A percentile compares a stretch with the other conserved stretches of the same genome.
Evolutionary conservation across 2,797 vertebrate genomes (phyloP).

Genomic region (Artibeus lituratus): DNA sequence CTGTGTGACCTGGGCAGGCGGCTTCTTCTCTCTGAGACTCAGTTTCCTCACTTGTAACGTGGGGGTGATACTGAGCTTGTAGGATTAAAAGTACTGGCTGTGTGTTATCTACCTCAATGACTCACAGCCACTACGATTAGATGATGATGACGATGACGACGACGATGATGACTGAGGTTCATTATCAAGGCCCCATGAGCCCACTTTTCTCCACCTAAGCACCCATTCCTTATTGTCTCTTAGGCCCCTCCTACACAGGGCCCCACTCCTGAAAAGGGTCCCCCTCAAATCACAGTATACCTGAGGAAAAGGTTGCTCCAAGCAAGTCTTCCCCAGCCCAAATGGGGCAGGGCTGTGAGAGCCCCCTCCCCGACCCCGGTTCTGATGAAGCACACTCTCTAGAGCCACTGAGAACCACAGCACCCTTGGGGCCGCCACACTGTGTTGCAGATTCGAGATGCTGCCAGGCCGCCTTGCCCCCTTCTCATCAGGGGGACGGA

Average conservation of each 20-base stretch:
- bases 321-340: too few species aligned
- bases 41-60: background rate
- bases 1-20: background rate
- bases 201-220: background rate
- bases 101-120: background rate
- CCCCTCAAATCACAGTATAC: background rate
- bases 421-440: fast-evolving
- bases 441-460: fast-evolving
- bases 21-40: background rate
- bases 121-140: background rate
- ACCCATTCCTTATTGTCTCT: background rate
- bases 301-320: too few species aligned
- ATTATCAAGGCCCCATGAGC: fast-evolving
- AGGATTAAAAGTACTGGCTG: background rate
- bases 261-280: background rate
- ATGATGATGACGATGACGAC: background rate
- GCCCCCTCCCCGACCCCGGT: too few species aligned
- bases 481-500: background rate
- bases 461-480: fast-evolving
- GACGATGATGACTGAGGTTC: background rate
- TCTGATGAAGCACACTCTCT: fast-evolving
- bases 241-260: background rate
- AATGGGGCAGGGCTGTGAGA: fast-evolving
- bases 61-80: background rate
- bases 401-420: background rate